Evolutionary conservation across 2,888 invertebrate species (phyloP).

Genomic region (Periphyllus acericola): DNA sequence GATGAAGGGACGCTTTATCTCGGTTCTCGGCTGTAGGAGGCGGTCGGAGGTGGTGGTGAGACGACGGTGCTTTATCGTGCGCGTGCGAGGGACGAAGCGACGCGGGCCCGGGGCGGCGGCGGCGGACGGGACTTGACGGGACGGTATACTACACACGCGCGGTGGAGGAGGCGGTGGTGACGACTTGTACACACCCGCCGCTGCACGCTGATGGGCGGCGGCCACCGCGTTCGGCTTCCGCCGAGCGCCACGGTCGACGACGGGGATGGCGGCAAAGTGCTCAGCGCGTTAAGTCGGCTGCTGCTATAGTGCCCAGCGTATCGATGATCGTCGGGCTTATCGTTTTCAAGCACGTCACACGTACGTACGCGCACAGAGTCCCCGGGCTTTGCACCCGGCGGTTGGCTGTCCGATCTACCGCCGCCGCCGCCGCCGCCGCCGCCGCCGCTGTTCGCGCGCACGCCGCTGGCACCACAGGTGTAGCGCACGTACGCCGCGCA

Average conservation of each 20-base stretch:
- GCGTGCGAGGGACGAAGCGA: too few relatives aligned
- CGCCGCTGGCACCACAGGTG: neutral
- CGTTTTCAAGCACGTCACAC: slow-evolving; percentile 23
- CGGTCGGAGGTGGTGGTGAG: neutral
- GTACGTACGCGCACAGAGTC: slow-evolving; percentile 24
- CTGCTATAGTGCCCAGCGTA: neutral
- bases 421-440: neutral
- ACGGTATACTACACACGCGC: neutral
- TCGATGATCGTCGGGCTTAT: slow-evolving; percentile 28
- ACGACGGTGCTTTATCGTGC: too few relatives aligned
- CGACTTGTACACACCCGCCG: too few relatives aligned
- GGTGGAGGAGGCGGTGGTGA: neutral
- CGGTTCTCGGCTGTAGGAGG: neutral
- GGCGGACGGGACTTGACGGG: neutral
- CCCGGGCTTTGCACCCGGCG: slow-evolving; percentile 58
- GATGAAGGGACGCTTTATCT: neutral
- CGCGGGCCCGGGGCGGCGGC: neutral
- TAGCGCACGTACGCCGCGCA: neutral
- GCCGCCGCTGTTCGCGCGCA: neutral
- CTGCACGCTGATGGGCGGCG: neutral
- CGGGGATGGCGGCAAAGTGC: slow-evolving; percentile 42
- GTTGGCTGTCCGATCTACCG: slow-evolving; percentile 24
- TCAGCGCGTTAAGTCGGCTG: slow-evolving; percentile 37
- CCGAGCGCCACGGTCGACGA: slow-evolving; percentile 47
- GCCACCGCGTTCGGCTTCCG: neutral